A percentile compares a stretch with the other conserved stretches of the same genome.
Conservation (phyloP, 2,113 vertebrate species). For the Silurus asotus region DNA sequence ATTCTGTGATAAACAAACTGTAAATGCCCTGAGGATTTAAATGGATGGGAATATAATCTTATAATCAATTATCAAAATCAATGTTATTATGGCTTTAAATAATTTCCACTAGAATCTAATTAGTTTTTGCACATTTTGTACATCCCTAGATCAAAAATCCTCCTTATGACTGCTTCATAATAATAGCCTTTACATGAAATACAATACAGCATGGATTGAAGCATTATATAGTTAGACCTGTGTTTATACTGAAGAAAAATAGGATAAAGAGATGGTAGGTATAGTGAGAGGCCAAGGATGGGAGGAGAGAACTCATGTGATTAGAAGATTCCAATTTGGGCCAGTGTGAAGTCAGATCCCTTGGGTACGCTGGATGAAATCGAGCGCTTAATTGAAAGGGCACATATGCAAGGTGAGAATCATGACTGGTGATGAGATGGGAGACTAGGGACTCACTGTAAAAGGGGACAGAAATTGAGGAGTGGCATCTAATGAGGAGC, state of each 20-base stretch:
- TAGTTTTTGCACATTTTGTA: too few species aligned
- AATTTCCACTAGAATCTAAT: neutral
- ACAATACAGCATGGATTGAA: neutral
- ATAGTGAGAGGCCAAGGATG: slow-evolving; percentile 4
- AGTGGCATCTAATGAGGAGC: slow-evolving; percentile 55
- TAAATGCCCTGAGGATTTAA: neutral
- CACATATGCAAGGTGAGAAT: slow-evolving; percentile 71
- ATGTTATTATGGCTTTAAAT: neutral
- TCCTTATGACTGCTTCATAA: neutral
- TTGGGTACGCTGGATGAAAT: slow-evolving; percentile 71
- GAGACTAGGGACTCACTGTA: slow-evolving; percentile 60
- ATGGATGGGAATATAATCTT: neutral
- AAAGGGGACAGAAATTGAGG: slow-evolving; percentile 10
- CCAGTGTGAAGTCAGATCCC: slow-evolving; percentile 66
- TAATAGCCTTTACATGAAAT: neutral
- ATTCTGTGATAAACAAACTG: neutral
- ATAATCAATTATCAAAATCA: neutral
- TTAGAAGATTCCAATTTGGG: slow-evolving; percentile 69
- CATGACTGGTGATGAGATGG: slow-evolving; percentile 71
- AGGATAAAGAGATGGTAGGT: slow-evolving; percentile 29
- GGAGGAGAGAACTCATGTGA: slow-evolving; percentile 36
- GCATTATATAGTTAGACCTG: slow-evolving; percentile 20
- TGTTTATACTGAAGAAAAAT: slow-evolving; percentile 9
- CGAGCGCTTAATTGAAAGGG: slow-evolving; percentile 80
- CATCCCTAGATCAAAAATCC: neutral